Evolutionary conservation across 2,888 invertebrate species (phyloP), one percentile per base, ranked within the genome.

Genomic region (Lasioglossum leucozonium): DNA sequence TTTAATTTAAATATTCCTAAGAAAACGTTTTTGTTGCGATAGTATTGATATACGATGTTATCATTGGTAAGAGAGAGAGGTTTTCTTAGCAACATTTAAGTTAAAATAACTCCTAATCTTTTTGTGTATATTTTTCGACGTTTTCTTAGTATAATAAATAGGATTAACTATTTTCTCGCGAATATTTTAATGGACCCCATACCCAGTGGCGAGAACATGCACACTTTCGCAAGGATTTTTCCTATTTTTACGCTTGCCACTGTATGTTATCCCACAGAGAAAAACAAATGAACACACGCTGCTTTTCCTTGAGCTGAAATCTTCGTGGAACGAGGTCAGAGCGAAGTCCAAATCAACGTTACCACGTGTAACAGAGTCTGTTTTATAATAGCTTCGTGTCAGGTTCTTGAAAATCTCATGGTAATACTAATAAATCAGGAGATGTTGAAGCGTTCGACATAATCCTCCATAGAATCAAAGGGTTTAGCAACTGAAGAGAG

Each of bases 271-370:
- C 8, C 69, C 47, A n/a, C 26, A 22, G 75, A 74, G 67, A 79
- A 81, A 88, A 85, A 88, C 78, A 79, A 90, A 85, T 65, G 79
- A 71, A 37, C 74, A n/a, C 42, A 22, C 22, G 34, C 13, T 34
- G 40, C 18, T 26, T 88, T 72, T 77, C 88, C 85, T 89, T 79
- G 55, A 75, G 69, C 77, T 58, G 62, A 22, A 69, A 75, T 82
- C 51, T 74, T 37, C 62, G 55, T n/a, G 47, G 42, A 85, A 79
- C 67, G 77, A 77, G 86, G 86, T 69, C 74, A 37, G 77, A 55
- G 47, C 73, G 72, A 72, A 83, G 75, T 79, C 42, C 69, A 71
- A 84, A 81, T 79, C 30, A 62, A 58, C 34, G 55, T 77, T 71
- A 26, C 26, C 47, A 71, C 40, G 72, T 78, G 42, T 72, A 22